Evolutionary conservation across 2,797 vertebrate species (phyloP), one percentile per base, ranked within the genome.

Genomic region (Rhincodon typus): DNA sequence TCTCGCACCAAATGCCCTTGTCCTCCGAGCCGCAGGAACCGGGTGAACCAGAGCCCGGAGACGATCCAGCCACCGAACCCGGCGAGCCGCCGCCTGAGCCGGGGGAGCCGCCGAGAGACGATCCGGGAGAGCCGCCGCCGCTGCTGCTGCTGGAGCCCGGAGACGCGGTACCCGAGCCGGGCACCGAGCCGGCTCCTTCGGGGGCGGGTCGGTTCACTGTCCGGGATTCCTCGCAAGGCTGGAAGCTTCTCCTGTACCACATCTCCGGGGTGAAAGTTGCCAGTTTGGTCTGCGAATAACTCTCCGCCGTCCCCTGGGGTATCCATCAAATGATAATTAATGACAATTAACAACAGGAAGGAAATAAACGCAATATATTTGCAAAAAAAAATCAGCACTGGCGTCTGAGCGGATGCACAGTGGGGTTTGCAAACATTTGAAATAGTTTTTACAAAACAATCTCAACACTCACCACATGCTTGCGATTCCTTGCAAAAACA

Each of bases 181-280:
- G 97, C 34, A 97, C 97, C 84, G 98, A 98, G 74, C 98, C 98
- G 17, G 98, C 98, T 79, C 99, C 99, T 97, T 99, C 98, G 0
- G 99, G 99, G 95, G 98, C 96, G 15, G 98, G 98, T 96, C 98
- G 98, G 96, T 97, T 96, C 94, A 97, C 97, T 38, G 98, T 97
- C 90, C 99, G 98, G 94, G 98, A 98, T 96, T 99, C 99, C 96
- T 99, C 99, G 57, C 98, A 99, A 42, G 77, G 74, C 70, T 95
- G 94, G 34, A 74, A 95, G 0, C 98, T 98, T 96, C 98, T 98
- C 94, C 99, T 97, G 97, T 99, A 99, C 99, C 99, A 99, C 96
- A 98, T 98, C 96, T 99, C 99, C 0, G 99, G 98, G 91, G 98
- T 99, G 97, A 99, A 98, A 84, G 98, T 97, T n/a, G 98, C 97